Percentiles rank a stretch among this genome's conserved stretches.
Evolutionary conservation across 2,113 vertebrate species (phyloP).

Genomic region (Notiomystis cincta): DNA sequence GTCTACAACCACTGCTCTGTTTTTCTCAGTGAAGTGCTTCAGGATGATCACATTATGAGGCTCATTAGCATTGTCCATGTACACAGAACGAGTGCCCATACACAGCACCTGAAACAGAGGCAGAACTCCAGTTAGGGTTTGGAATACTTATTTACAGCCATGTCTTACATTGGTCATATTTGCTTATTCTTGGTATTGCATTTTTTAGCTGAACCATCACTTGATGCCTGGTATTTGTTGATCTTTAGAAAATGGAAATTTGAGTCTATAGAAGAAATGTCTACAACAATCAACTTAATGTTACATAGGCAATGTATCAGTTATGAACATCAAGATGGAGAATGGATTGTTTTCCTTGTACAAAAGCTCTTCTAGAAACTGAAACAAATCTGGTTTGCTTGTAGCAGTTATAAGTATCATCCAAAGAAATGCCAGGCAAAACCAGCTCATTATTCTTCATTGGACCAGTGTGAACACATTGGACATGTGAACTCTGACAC

Average conservation of each 20-base stretch:
- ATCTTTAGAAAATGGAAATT: background rate
- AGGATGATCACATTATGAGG: constrained; percentile 91
- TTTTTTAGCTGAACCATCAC: background rate
- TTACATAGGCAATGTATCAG: background rate
- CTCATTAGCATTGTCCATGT: constrained; percentile 95
- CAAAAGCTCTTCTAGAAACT: background rate
- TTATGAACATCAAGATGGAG: background rate
- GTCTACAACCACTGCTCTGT: constrained; percentile 92
- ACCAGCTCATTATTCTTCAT: background rate
- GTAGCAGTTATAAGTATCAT: background rate
- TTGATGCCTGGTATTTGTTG: background rate
- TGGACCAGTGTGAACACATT: background rate
- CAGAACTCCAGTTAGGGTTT: background rate
- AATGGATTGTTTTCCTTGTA: background rate
- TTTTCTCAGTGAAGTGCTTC: constrained; percentile 97
- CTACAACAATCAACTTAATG: background rate
- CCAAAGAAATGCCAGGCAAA: background rate
- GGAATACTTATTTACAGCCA: background rate
- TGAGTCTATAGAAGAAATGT: background rate
- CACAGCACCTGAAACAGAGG: constrained; percentile 83
- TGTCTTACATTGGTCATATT: background rate
- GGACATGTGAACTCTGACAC: background rate
- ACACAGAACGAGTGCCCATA: constrained; percentile 91
- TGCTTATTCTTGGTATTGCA: background rate
- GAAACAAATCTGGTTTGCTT: background rate